A percentile compares a stretch with the other conserved stretches of the same genome.
Evolutionary conservation across 2,797 vertebrate species (phyloP).

Genomic region (Lateolabrax maculatus): DNA sequence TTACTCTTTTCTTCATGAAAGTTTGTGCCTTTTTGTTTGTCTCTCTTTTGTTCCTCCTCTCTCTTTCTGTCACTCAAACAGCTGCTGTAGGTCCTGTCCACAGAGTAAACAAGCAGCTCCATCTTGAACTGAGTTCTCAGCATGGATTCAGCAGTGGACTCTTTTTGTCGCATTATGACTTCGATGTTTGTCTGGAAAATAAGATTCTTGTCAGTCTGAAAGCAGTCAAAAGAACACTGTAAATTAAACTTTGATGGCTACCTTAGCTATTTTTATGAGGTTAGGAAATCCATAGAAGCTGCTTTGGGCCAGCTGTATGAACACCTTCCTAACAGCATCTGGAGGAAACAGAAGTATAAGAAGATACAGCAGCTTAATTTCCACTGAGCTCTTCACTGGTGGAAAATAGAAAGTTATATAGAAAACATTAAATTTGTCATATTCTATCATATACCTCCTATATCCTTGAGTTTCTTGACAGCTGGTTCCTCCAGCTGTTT

Average conservation of each 20-base stretch:
- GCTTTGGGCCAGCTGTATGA: slow-evolving; percentile 73
- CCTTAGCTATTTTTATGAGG: slow-evolving; percentile 86
- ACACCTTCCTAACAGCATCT: slow-evolving; percentile 84
- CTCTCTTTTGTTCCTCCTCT: slow-evolving; percentile 9
- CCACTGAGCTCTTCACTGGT: not conserved
- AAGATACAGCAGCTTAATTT: not conserved
- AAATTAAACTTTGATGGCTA: slow-evolving; percentile 55
- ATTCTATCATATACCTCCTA: slow-evolving; percentile 75
- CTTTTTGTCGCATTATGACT: slow-evolving; percentile 81
- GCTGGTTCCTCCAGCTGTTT: slow-evolving; percentile 87
- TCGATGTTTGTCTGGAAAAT: slow-evolving; percentile 85
- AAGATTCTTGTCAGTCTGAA: not conserved
- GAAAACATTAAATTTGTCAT: not conserved
- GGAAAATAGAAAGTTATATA: not conserved
- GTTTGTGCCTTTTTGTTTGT: accelerated
- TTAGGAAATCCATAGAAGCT: slow-evolving; percentile 88
- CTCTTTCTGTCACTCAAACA: slow-evolving; percentile 53
- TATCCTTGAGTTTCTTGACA: slow-evolving; percentile 75
- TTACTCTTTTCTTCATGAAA: accelerated
- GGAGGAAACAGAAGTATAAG: slow-evolving; percentile 24
- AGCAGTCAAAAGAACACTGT: no score
- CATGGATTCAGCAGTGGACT: slow-evolving; percentile 73
- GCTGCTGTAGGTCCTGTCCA: slow-evolving; percentile 84
- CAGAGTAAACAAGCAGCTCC: slow-evolving; percentile 90
- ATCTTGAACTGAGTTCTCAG: slow-evolving; percentile 90